Conservation (phyloP, 2,797 vertebrate species). For the Poeciliopsis gracilis region DNA sequence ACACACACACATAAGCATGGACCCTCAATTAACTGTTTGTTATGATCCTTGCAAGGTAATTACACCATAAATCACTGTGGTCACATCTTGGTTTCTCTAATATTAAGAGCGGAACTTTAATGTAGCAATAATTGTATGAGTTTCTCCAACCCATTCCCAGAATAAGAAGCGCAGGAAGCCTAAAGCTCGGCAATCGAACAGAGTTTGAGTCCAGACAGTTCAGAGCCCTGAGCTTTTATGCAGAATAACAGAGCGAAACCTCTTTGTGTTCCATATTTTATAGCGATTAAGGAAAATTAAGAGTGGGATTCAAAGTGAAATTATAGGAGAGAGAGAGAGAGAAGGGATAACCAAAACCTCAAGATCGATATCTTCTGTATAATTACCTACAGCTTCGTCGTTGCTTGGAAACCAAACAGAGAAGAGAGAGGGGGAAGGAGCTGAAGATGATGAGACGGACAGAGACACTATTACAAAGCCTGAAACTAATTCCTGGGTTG, state of each 20-base stretch:
- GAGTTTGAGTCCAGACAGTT: conserved; percentile 39
- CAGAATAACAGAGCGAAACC: conserved; percentile 15
- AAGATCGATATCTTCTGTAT: conserved; percentile 66
- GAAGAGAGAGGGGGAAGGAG: conserved; percentile 24
- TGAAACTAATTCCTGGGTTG: conserved; percentile 37
- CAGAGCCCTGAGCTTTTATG: conserved; percentile 27
- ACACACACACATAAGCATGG: neutral
- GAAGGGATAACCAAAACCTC: conserved; percentile 31
- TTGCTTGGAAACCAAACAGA: conserved; percentile 69
- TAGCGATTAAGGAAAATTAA: conserved; percentile 57
- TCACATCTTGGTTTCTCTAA: conserved; percentile 10
- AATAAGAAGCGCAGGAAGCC: conserved; percentile 37
- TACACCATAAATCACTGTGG: conserved; percentile 4
- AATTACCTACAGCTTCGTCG: conserved; percentile 71
- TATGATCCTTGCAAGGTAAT: conserved; percentile 14
- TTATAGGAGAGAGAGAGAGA: conserved; percentile 6
- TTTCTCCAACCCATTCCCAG: conserved; percentile 51
- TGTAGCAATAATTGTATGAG: conserved; percentile 14
- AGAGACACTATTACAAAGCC: conserved; percentile 21
- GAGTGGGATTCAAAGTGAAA: conserved; percentile 39
- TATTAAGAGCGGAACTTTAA: conserved; percentile 8
- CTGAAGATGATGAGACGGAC: conserved; percentile 7
- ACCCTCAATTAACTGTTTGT: conserved; percentile 7
- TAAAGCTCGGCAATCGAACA: conserved; percentile 31
- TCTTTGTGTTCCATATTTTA: neutral